These are phyloP conservation scores for Oscheius sp. DNA, from an alignment of 2,888 invertebrate genomes.

Conservation along the genomic window DNA sequence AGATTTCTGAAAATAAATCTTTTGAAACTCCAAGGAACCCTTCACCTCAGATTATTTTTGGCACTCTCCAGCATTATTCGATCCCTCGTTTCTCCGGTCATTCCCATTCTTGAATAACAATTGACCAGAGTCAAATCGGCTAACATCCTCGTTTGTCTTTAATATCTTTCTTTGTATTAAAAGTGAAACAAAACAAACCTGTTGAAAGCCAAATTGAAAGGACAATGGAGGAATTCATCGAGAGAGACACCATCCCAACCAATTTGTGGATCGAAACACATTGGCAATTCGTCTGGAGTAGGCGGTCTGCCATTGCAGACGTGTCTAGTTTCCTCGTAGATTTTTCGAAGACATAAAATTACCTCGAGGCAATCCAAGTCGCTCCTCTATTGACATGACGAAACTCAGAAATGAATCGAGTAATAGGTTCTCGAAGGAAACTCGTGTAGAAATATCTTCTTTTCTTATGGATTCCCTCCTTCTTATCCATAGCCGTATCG, in stretches of 20 bases:
- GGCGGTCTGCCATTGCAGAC: constrained; percentile 75
- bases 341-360: not conserved
- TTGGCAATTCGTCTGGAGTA: constrained; percentile 82
- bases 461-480: constrained; percentile 76
- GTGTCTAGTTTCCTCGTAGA: constrained; percentile 53
- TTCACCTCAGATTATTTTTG: constrained; percentile 75
- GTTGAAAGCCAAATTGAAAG: constrained; percentile 92
- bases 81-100: constrained; percentile 40
- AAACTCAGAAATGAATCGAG: constrained; percentile 93
- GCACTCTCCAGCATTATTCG: constrained; percentile 89
- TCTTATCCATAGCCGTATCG: constrained; percentile 87
- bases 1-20: constrained; percentile 75
- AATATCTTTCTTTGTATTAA: constrained; percentile 1
- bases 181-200: constrained; percentile 71
- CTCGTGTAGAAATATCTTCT: constrained; percentile 92
- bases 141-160: constrained; percentile 89
- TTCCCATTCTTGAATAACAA: constrained; percentile 78
- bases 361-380: constrained; percentile 57
- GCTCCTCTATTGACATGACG: constrained; percentile 86
- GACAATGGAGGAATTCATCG: constrained; percentile 88
- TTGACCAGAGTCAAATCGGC: constrained; percentile 92
- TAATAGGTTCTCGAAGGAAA: constrained; percentile 89
- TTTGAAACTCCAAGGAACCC: not conserved
- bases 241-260: constrained; percentile 82
- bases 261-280: constrained; percentile 71